Evolutionary conservation across 1,140 invertebrate species (phyloP).

Genomic region (Drosophila trapezifrons): DNA sequence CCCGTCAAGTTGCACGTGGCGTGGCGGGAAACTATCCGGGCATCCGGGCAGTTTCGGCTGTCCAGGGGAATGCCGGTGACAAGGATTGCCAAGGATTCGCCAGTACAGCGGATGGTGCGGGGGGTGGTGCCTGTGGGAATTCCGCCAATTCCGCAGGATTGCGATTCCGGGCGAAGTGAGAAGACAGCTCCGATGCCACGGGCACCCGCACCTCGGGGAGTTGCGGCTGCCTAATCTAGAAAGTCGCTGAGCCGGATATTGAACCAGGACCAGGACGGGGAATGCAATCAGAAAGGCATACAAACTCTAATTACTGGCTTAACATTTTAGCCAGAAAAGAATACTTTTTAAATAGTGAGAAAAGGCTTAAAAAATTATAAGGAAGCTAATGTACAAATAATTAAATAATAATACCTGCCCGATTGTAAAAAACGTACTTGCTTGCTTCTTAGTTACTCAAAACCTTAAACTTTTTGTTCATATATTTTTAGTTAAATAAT

Average conservation of each 20-base stretch:
- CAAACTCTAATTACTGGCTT: not conserved
- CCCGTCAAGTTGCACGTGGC: constrained; percentile 18
- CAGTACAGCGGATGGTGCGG: too few relatives aligned
- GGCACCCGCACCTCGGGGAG: constrained; percentile 11
- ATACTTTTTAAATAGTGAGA: not conserved
- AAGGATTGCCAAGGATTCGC: constrained; percentile 3
- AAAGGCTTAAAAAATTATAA: too few relatives aligned
- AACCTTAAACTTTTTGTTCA: too few relatives aligned
- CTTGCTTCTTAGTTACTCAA: too few relatives aligned
- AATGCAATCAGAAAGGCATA: not conserved
- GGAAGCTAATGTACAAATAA: not conserved
- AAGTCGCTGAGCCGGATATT: constrained; percentile 17
- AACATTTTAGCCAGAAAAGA: not conserved
- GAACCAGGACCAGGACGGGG: not conserved
- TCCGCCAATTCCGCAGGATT: not conserved
- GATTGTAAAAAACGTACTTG: too few relatives aligned
- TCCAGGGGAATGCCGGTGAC: constrained; percentile 9
- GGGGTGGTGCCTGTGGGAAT: not conserved
- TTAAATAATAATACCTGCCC: not conserved
- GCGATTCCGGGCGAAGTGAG: constrained; percentile 10
- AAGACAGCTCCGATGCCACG: constrained; percentile 9
- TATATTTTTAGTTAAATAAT: too few relatives aligned
- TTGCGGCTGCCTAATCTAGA: constrained; percentile 2
- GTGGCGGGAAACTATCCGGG: constrained; percentile 29
- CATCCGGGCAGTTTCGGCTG: constrained; percentile 1